Conservation (phyloP, 1,140 invertebrate genomes). For the Meloidogyne exigua region DNA sequence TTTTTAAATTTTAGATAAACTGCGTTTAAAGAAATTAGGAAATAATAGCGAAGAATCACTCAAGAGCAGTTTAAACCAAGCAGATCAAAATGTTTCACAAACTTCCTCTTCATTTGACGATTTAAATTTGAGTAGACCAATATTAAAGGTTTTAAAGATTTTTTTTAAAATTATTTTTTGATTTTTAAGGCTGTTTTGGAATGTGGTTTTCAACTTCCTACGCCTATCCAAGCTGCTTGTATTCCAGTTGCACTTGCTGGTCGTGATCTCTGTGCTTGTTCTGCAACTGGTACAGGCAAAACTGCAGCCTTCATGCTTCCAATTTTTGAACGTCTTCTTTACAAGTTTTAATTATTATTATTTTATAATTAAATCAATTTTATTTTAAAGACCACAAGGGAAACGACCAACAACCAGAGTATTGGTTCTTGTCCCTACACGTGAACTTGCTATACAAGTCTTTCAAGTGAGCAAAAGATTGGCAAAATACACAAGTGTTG, state of each 20-base stretch:
- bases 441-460: slow-evolving; percentile 79
- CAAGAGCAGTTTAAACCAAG: background rate
- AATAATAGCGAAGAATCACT: background rate
- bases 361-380: background rate
- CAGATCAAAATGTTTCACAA: background rate
- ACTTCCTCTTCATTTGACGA: slow-evolving; percentile 47
- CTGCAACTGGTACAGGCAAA: slow-evolving; percentile 93
- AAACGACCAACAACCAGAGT: slow-evolving; percentile 76
- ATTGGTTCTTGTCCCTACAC: slow-evolving; percentile 87
- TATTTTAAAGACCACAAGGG: slow-evolving; percentile 61
- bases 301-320: slow-evolving; percentile 98
- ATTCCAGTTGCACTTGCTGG: slow-evolving; percentile 88
- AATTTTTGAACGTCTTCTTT: slow-evolving; percentile 86
- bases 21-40: background rate
- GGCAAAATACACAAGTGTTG: slow-evolving; percentile 77
- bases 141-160: slow-evolving; percentile 56
- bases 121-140: slow-evolving; percentile 57
- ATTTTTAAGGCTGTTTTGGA: slow-evolving; percentile 74
- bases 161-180: background rate
- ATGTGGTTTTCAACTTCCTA: slow-evolving; percentile 85
- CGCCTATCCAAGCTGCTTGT: slow-evolving; percentile 90
- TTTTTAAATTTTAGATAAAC: background rate
- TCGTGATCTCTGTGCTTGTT: slow-evolving; percentile 89
- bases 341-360: slow-evolving; percentile 65
- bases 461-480: slow-evolving; percentile 76